These are phyloP conservation scores for Atrina japonica DNA, from an alignment of 2,888 invertebrate genomes.

Conservation along the genomic window DNA sequence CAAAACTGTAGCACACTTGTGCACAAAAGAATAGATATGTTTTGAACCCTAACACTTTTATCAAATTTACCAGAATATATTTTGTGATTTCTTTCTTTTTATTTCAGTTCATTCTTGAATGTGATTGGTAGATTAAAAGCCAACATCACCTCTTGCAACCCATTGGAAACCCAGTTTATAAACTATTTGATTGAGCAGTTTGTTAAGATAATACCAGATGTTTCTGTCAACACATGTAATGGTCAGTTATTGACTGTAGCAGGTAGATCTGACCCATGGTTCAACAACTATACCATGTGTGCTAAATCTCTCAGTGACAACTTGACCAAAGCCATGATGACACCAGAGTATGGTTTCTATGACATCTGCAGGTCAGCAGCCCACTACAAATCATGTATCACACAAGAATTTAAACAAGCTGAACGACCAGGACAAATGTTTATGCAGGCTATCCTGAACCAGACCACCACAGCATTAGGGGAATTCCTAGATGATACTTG, in stretches of 20 bases:
- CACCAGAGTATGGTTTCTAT: conserved; percentile 35
- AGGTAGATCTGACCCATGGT: neutral
- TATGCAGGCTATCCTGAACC: neutral
- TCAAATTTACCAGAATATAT: no score
- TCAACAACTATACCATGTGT: conserved; percentile 14
- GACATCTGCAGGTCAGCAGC: conserved; percentile 29
- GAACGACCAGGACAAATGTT: conserved; percentile 9
- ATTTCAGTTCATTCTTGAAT: neutral
- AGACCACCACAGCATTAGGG: neutral
- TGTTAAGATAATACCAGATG: neutral
- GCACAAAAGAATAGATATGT: no score
- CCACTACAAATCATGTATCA: conserved; percentile 17
- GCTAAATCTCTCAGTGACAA: neutral
- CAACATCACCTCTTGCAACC: conserved; percentile 2
- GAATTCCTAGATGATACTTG: conserved; percentile 27
- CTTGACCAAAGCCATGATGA: conserved; percentile 12
- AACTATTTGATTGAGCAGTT: conserved; percentile 12
- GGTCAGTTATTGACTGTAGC: neutral
- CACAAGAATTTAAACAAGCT: neutral
- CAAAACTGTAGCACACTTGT: no score
- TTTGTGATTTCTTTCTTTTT: neutral
- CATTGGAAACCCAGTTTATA: conserved; percentile 20
- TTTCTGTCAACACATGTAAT: neutral
- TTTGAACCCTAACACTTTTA: no score
- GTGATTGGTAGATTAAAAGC: neutral